phyloP scores from a whole-genome alignment of 2,113 vertebrate species.

The Symphodus melops region DNA sequence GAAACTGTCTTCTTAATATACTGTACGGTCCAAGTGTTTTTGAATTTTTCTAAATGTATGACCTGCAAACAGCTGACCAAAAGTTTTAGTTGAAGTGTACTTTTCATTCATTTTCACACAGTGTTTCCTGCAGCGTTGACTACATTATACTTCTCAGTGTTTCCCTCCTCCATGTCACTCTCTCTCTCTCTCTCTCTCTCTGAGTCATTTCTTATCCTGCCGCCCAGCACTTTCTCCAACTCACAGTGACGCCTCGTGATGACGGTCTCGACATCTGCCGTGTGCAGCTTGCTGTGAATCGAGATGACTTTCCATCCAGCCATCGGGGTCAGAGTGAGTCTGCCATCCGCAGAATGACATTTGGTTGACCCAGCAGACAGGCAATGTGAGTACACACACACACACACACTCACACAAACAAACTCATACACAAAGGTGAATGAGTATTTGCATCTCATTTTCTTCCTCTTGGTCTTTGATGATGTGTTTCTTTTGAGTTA shows the following conservation, averaged over 20 bases:
- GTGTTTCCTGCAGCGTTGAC: not conserved
- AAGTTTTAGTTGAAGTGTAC: not conserved
- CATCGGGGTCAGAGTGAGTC: conserved; percentile 65
- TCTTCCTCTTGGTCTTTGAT: conserved; percentile 30
- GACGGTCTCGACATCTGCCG: conserved; percentile 58
- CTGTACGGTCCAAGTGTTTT: conserved; percentile 6
- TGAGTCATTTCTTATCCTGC: conserved; percentile 19
- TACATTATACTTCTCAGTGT: not conserved
- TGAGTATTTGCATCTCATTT: conserved; percentile 19
- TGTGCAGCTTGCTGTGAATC: conserved; percentile 65
- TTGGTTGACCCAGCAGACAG: conserved; percentile 56
- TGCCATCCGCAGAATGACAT: conserved; percentile 60
- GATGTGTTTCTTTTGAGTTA: conserved; percentile 40
- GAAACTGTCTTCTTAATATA: not conserved
- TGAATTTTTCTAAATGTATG: not conserved
- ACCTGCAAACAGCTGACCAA: not conserved
- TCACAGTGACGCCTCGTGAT: conserved; percentile 48
- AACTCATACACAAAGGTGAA: conserved; percentile 44
- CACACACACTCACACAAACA: conserved; percentile 14
- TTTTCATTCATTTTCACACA: not conserved
- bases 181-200: not conserved
- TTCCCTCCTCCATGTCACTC: not conserved
- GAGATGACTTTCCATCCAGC: conserved; percentile 66
- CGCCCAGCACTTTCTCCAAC: conserved; percentile 21
- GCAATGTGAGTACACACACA: conserved; percentile 42